Evolutionary conservation across 2,113 vertebrate genomes (phyloP).

Genomic region (Myodes glareolus): DNA sequence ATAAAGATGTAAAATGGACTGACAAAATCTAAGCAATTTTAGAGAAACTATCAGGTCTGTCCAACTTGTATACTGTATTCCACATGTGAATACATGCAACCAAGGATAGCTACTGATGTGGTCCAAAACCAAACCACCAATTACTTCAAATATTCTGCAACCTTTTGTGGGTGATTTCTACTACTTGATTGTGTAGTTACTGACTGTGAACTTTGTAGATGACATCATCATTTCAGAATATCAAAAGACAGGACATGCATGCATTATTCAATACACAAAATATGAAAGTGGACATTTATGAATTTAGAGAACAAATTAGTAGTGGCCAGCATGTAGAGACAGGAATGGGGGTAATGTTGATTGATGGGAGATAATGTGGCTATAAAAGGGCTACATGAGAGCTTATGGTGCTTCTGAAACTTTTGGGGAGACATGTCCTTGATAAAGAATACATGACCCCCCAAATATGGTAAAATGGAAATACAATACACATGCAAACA

Average conservation of each 20-base stretch:
- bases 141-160: neutral
- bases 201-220: neutral
- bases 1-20: neutral
- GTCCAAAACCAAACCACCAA: neutral
- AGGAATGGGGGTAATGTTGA: neutral
- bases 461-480: neutral
- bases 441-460: neutral
- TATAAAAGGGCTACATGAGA: neutral
- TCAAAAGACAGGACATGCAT: no score
- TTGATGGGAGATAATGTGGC: neutral
- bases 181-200: neutral
- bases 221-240: neutral
- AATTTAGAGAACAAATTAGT: neutral
- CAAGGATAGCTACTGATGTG: neutral
- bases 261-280: neutral
- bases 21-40: constrained; percentile 21
- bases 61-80: neutral
- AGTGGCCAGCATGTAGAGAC: neutral
- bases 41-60: neutral
- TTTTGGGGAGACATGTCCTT: neutral
- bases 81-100: neutral
- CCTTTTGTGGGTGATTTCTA: neutral
- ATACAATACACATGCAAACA: neutral
- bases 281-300: neutral
- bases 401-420: neutral